Percentiles rank a stretch among this genome's conserved stretches.
These are phyloP conservation scores for Oophaga pumilio DNA, from an alignment of 2,113 vertebrate species.

Conservation along the genomic window DNA sequence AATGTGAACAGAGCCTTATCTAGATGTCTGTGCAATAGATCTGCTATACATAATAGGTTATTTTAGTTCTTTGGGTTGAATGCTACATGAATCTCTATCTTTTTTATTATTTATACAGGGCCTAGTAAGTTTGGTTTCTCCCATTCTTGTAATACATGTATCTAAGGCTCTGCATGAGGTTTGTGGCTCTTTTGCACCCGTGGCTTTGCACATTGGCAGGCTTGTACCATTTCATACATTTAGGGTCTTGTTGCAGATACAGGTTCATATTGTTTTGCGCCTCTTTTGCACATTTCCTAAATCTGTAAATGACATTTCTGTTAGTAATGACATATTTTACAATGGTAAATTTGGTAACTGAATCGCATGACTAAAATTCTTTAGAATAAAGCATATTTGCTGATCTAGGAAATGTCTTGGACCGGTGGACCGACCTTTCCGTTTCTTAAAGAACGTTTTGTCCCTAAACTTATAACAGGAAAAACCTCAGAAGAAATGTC, in stretches of 20 bases:
- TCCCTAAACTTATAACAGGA: conserved; percentile 84
- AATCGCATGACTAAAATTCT: not conserved
- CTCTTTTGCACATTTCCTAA: conserved; percentile 38
- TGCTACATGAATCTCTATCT: not conserved
- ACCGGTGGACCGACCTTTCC: conserved; percentile 84
- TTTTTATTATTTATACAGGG: not conserved
- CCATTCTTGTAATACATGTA: not conserved
- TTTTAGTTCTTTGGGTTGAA: no score
- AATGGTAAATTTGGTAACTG: not conserved
- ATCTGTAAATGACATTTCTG: conserved; percentile 29
- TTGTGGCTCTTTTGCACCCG: not conserved
- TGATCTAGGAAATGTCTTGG: conserved; percentile 74
- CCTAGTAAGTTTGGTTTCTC: no score
- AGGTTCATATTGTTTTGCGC: not conserved
- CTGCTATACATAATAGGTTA: no score
- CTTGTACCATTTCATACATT: conserved; percentile 17
- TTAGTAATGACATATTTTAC: not conserved
- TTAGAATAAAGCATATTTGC: conserved; percentile 63
- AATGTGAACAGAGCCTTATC: not conserved
- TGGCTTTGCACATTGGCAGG: not conserved
- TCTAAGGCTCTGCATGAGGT: conserved; percentile 7
- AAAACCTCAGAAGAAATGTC: conserved; percentile 87
- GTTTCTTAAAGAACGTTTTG: conserved; percentile 74
- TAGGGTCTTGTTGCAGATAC: not conserved
- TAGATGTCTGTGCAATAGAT: not conserved